Evolutionary conservation across 2,797 vertebrate species (phyloP).

Genomic region (Notoglanidium macrostoma): DNA sequence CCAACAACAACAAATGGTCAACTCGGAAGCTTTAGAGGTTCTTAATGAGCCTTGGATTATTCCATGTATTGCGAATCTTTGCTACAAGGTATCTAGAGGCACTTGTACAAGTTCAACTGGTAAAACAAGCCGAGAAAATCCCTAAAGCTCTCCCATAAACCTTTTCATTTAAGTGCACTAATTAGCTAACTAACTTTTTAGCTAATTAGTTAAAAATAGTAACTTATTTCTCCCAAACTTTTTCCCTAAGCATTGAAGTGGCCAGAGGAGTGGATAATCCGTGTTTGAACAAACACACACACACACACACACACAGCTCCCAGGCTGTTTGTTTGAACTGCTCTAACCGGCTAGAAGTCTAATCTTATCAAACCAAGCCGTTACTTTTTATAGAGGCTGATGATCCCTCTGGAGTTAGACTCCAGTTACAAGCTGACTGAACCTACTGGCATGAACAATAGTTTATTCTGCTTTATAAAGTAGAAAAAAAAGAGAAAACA

Average conservation of each 20-base stretch:
- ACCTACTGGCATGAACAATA: not conserved
- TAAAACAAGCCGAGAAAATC: not conserved
- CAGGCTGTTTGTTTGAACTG: conserved; percentile 41
- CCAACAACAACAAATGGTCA: not conserved
- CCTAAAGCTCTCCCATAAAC: not conserved
- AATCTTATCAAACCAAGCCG: conserved; percentile 59
- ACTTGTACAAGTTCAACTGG: not conserved
- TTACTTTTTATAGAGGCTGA: conserved; percentile 55
- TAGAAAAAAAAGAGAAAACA: not conserved
- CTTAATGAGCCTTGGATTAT: not conserved
- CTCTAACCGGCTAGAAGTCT: conserved; percentile 43
- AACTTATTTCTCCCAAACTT: not conserved
- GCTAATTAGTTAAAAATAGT: not conserved
- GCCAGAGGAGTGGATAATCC: conserved; percentile 30
- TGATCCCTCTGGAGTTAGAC: conserved; percentile 41
- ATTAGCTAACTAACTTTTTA: not conserved
- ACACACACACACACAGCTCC: not conserved
- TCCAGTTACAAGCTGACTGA: conserved; percentile 14
- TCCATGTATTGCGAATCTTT: not conserved
- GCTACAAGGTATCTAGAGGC: not conserved
- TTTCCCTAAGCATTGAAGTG: not conserved
- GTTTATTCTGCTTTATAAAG: not conserved
- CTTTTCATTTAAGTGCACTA: not conserved
- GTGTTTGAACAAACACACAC: not conserved
- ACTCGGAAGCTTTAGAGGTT: not conserved